phyloP scores from a whole-genome alignment of 2,797 vertebrate genomes.

The Typhlichthys eigenmanni region DNA sequence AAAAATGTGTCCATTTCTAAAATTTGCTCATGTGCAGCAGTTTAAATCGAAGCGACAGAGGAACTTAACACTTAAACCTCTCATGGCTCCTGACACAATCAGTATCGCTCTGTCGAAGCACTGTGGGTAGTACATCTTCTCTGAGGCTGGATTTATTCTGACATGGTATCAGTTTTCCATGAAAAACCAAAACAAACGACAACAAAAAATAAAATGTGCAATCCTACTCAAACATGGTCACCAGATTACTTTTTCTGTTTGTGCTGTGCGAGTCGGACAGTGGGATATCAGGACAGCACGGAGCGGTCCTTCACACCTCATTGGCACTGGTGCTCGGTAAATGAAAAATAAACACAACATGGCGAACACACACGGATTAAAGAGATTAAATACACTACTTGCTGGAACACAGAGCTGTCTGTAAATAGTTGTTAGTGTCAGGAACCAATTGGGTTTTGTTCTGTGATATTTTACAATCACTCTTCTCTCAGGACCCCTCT shows the following conservation, averaged over 20 bases:
- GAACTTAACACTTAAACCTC: no score
- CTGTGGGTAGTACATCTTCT: no score
- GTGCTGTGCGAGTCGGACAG: constrained; percentile 1
- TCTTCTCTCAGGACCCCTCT: constrained; percentile 9
- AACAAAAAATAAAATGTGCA: background rate
- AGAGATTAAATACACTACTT: constrained; percentile 6
- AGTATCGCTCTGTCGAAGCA: no score
- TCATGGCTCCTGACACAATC: no score
- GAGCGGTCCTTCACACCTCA: constrained; percentile 43
- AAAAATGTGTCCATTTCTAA: no score
- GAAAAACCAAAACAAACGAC: background rate
- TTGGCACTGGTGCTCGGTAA: constrained; percentile 18
- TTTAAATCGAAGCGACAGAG: no score
- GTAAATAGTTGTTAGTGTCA: background rate
- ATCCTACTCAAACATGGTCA: constrained; percentile 7
- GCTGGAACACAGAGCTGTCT: background rate
- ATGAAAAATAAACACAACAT: constrained; percentile 38
- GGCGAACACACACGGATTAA: constrained; percentile 19
- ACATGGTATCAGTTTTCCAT: background rate
- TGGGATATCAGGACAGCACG: background rate
- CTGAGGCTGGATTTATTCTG: background rate
- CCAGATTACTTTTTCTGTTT: constrained; percentile 10
- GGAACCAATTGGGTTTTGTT: constrained; percentile 2
- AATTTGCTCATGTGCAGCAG: no score
- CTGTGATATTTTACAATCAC: constrained; percentile 3